Percentiles rank a stretch among this genome's conserved stretches.
Evolutionary conservation across 2,797 vertebrate species (phyloP).

Genomic region (Sebastiscus albofasciatus): DNA sequence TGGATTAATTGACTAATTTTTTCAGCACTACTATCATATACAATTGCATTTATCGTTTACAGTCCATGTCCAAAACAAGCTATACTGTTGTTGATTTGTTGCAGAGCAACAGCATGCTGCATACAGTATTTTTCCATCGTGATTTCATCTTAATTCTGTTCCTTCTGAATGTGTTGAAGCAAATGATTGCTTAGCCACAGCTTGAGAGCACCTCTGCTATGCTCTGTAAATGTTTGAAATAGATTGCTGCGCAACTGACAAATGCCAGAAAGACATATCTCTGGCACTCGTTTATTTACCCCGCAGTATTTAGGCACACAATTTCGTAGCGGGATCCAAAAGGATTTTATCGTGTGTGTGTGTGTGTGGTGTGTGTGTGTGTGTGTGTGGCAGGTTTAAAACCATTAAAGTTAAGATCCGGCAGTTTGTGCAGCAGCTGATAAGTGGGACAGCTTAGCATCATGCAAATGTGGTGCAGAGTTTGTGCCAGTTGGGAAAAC

Average conservation of each 20-base stretch:
- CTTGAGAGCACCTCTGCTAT: constrained; percentile 14
- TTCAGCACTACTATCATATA: not conserved
- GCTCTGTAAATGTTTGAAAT: constrained; percentile 50
- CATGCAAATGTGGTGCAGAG: constrained; percentile 32
- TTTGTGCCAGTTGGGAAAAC: constrained; percentile 46
- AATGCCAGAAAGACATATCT: constrained; percentile 38
- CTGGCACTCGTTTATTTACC: constrained; percentile 61
- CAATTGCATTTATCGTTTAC: not conserved
- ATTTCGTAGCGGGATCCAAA: constrained; percentile 38
- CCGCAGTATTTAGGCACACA: constrained; percentile 50
- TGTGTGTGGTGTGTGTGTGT: not conserved
- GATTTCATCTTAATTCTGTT: constrained; percentile 27
- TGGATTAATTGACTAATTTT: not conserved
- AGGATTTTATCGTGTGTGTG: constrained; percentile 29
- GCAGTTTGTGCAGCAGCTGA: constrained; percentile 50
- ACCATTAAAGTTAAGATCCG: constrained; percentile 54
- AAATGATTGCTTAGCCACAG: constrained; percentile 37
- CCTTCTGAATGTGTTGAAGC: constrained; percentile 21
- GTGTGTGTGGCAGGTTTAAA: constrained; percentile 37
- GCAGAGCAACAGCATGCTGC: not conserved
- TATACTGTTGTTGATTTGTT: not conserved
- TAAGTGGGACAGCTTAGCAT: constrained; percentile 51
- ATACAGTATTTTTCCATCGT: not conserved
- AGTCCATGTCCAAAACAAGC: not conserved
- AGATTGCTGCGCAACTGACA: constrained; percentile 33